These are phyloP conservation scores for Lepidocyrtoides sp. DNA, from an alignment of 2,888 invertebrate genomes.

Conservation along the genomic window DNA sequence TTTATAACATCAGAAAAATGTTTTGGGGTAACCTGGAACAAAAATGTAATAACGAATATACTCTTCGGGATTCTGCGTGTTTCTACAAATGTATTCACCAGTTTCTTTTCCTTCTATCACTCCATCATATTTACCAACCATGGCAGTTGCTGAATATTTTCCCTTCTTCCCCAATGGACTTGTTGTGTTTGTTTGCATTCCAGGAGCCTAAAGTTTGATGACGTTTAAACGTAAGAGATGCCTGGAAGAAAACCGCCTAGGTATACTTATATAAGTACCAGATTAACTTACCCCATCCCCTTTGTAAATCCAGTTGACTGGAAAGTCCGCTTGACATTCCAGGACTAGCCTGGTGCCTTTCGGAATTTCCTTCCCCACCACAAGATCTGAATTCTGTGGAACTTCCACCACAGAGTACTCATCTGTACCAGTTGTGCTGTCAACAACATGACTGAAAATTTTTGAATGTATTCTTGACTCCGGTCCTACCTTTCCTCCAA, in stretches of 20 bases:
- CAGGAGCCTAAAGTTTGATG: conserved; percentile 75
- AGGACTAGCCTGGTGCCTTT: conserved; percentile 60
- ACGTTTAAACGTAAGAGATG: no score
- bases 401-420: conserved; percentile 53
- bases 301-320: conserved; percentile 79
- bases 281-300: conserved; percentile 79
- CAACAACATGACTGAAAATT: conserved; percentile 49
- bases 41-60: conserved; percentile 81
- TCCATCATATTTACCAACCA: conserved; percentile 66
- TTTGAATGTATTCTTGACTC: conserved; percentile 40
- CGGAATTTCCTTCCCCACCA: conserved; percentile 77
- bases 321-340: conserved; percentile 77
- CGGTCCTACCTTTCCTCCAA: conserved; percentile 53
- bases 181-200: conserved; percentile 80
- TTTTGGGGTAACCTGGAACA: conserved; percentile 80
- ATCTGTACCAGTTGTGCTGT: conserved; percentile 44
- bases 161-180: conserved; percentile 59
- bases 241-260: no score
- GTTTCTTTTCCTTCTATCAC: conserved; percentile 76
- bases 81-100: conserved; percentile 82
- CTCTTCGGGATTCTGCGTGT: conserved; percentile 74
- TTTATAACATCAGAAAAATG: no score
- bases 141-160: conserved; percentile 67
- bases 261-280: neutral
- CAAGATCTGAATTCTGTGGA: conserved; percentile 62